phyloP scores from a whole-genome alignment of 2,888 invertebrate species.

The Netelia fuscicornis region DNA sequence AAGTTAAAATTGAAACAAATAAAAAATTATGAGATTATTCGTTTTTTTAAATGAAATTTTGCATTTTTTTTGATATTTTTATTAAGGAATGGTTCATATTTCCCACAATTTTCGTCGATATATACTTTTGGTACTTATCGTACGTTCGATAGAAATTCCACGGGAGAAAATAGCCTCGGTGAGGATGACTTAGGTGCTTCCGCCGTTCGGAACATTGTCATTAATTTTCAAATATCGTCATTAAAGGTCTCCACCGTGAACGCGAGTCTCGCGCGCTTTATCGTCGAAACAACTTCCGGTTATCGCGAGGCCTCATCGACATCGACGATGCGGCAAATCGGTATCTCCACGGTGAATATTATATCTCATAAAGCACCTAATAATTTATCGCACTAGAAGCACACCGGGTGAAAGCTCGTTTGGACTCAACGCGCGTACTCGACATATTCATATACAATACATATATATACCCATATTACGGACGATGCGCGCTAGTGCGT shows the following conservation, averaged over 20 bases:
- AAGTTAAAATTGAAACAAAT: no score
- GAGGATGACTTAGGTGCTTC: conserved; percentile 3
- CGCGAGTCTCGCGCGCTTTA: background rate
- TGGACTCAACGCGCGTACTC: background rate
- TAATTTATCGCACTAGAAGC: conserved; percentile 46
- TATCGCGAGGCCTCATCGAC: conserved; percentile 50
- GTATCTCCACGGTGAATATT: conserved; percentile 52
- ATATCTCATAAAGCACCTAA: conserved; percentile 40
- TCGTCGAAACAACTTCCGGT: conserved; percentile 22
- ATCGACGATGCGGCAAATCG: conserved; percentile 15
- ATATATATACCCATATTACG: background rate
- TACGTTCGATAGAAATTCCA: conserved; percentile 36
- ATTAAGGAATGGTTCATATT: background rate
- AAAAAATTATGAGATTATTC: no score
- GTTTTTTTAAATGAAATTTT: no score
- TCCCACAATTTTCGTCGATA: background rate
- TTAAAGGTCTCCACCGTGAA: conserved; percentile 13
- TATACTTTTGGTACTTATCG: conserved; percentile 8
- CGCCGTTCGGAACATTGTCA: conserved; percentile 34
- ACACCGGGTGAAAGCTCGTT: conserved; percentile 52
- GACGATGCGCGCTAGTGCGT: conserved; percentile 57
- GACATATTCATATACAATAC: conserved; percentile 2
- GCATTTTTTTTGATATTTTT: background rate
- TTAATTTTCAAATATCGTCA: conserved; percentile 60
- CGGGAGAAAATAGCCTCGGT: conserved; percentile 20